Base-by-base conservation (phyloP, 2,113 vertebrate genomes). In the Fulmarus glacialis region DNA sequence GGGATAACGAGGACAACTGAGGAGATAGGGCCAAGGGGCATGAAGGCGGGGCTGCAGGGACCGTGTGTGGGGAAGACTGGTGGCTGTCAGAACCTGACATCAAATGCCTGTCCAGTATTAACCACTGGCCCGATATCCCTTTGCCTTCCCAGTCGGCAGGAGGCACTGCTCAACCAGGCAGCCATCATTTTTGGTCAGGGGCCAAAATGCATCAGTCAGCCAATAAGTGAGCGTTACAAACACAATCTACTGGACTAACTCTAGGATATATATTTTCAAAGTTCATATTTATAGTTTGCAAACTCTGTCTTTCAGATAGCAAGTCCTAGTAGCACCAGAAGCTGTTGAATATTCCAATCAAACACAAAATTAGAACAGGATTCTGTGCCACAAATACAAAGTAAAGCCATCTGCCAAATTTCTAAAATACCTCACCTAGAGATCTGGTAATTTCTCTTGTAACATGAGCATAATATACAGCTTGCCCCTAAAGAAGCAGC, bases 331-430 rank as follows among this genome's bases (percentile, higher is more conserved):
- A 97, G 97, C 97, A 92, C 90, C 92, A 95, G 97, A 98, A 98
- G 87, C 94, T 95, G 97, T 96, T 96, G 97, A 97, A 97, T 97
- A 97, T 98, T 97, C 98, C 96, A 98, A 92, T 97, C 95, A 91
- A 96, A 97, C 93, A 94, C 89, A 97, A 98, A 98, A 97, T 97
- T 96, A 96, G 85, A 96, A 94, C 97, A 97, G 68, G 82, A 94
- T 93, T 98, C 97, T 91, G 82, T 96, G 95, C 97, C 91, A 96
- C 97, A 97, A 98, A 98, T 95, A 97, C 96, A 98, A 98, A 98
- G 98, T 96, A 97, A 98, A 98, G 85, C 97, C 98, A 98, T 98
- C 97, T 98, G 98, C 97, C 97, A 98, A 98, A 98, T 98, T 96
- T 75, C 75, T 96, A 94, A 91, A 90, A 85, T 97, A 94, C 64